Base-by-base conservation (phyloP, 2,888 invertebrate genomes). In the Heliconius erato region DNA sequence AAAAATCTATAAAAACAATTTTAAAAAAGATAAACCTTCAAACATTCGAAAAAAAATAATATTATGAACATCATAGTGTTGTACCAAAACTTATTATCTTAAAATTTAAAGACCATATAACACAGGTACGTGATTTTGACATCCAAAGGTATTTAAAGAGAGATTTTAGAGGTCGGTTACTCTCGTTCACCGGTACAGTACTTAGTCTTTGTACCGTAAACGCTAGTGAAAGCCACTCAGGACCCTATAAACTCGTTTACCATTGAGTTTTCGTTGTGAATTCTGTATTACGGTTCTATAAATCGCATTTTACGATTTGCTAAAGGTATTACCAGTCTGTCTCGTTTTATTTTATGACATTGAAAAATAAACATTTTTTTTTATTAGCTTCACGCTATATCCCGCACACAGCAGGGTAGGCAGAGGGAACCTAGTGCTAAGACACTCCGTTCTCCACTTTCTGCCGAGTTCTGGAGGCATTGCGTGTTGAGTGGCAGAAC, bases 151-250 rank as follows among this genome's bases (percentile, higher is more conserved):
- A 72, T 63, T 72, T 28, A 65, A 76, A 76, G 40, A 68, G 28
- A 59, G 59, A 72, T 79, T 44, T 71, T 44, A 80, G 54, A 49
- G 67, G 54, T 54, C 35, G 49, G 74, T 83, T 68, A 68, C 76
- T 81, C 44, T 71, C 40, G 40, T 72, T 26, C 44, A 44, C 44
- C 72, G n/a, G 40, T 79, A 76, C 74, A 77, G 65, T 81, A 79
- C 69, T 77, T 68, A 84, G 76, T 82, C 76, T 82, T 82, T 63
- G 68, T 79, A 78, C 86, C 86, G 85, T 88, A 85, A 87, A 85
- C 78, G 84, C 72, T 77, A 86, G 88, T 86, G 88, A 88, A 88
- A 88, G 86, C 86, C 84, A 80, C 83, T 79, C 81, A 77, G 84
- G 84, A 83, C 84, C 85, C 81, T 84, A 85, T 82, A 84, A 80